Evolutionary conservation across 2,888 invertebrate genomes (phyloP).

Genomic region (Melieria omissa): DNA sequence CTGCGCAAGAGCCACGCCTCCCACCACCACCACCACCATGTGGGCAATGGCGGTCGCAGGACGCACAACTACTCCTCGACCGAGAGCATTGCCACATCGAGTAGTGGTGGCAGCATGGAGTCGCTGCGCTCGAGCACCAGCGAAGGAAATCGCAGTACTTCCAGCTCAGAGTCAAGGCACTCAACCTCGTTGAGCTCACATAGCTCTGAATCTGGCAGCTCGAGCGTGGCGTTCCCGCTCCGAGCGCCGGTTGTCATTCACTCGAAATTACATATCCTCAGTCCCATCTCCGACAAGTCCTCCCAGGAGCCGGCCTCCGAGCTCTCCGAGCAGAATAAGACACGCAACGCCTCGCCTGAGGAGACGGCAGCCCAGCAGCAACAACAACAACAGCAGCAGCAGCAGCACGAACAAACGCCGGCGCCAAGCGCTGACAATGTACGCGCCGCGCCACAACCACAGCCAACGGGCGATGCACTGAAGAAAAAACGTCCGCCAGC

Average conservation of each 20-base stretch:
- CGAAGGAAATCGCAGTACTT: conserved; percentile 86
- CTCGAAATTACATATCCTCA: conserved; percentile 84
- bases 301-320: conserved; percentile 88
- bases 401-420: conserved; percentile 50
- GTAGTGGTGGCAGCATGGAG: conserved; percentile 89
- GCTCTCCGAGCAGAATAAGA: conserved; percentile 80
- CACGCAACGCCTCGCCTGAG: conserved; percentile 76
- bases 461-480: conserved; percentile 47
- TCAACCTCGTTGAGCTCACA: conserved; percentile 87
- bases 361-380: conserved; percentile 45
- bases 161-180: conserved; percentile 85
- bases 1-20: conserved; percentile 72
- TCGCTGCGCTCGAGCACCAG: conserved; percentile 87
- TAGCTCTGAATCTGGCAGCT: conserved; percentile 78
- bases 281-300: conserved; percentile 90
- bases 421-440: conserved; percentile 34
- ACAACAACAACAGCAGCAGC: conserved; percentile 57
- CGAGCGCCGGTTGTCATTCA: conserved; percentile 78
- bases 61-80: conserved; percentile 72
- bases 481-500: conserved; percentile 73
- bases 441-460: conserved; percentile 34
- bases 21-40: conserved; percentile 57
- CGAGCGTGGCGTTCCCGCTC: conserved; percentile 72
- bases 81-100: conserved; percentile 88
- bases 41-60: conserved; percentile 66